Evolutionary conservation across 1,140 invertebrate species (phyloP), one percentile per base, ranked within the genome.

Genomic region (Uloborus diversus): DNA sequence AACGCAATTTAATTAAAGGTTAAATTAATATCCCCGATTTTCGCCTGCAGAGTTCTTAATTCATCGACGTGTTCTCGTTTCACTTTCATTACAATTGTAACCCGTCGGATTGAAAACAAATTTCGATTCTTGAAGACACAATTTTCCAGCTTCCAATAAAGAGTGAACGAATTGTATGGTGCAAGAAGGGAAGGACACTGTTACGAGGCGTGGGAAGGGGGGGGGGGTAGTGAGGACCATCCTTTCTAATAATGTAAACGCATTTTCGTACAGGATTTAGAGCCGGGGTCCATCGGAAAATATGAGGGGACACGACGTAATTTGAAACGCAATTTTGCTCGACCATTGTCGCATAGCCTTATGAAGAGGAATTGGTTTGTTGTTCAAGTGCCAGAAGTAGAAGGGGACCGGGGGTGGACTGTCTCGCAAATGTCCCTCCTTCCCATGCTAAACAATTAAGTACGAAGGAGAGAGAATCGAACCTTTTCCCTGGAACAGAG

Each of bases 361-460:
- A 76, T 76, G 73, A 76, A 76, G 73, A 64, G 73, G 37, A 76
- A 76, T 76, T 65, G 73, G 73, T 64, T 76, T 76, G 73, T 76
- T 76, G 73, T 76, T 76, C 28, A 76, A 76, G 73, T 76, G 47
- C 35, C 59, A 37, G 32, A 70, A 33, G 17, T 49, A 59, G 20
- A 56, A 61, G 57, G 5, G 35, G 53, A 1, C 3, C 1, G 28
- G 61, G 30, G n/a, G 28, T 17, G 27, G 49, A 25, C 25, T 76
- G 73, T 76, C 73, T 65, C 61, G 59, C 47, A 51, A 76, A 76
- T 51, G 13, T 42, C 49, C 28, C 28, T 35, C 5, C 27, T 17
- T 61, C 42, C 30, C 28, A 23, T 37, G 56, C 42, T 42, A 47
- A 75, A 76, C 73, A 76, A 76, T 76, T 76, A 76, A 76, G 73